Evolutionary conservation across 1,140 invertebrate genomes (phyloP).

Genomic region (Saccostrea echinata): DNA sequence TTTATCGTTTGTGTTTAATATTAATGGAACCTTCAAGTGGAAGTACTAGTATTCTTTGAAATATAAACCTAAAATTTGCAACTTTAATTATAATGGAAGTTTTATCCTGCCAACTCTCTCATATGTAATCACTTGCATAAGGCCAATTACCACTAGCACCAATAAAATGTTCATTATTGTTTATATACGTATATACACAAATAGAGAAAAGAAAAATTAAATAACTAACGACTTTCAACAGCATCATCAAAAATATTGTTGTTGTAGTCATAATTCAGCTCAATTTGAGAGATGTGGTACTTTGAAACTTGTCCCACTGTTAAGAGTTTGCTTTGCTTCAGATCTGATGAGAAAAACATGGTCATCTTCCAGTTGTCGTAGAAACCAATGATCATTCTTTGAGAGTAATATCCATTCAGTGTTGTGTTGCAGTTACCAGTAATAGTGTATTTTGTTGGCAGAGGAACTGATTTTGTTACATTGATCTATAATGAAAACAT

Average conservation of each 20-base stretch:
- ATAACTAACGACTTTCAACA: constrained; percentile 23
- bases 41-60: too few species aligned
- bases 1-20: too few species aligned
- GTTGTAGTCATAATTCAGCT: constrained; percentile 36
- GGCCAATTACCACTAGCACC: too few species aligned
- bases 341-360: not conserved
- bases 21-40: too few species aligned
- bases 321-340: not conserved
- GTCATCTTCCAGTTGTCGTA: constrained; percentile 31
- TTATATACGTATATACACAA: too few species aligned
- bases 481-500: constrained; percentile 7
- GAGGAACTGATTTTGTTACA: not conserved
- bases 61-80: too few species aligned
- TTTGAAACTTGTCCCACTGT: not conserved
- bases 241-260: constrained; percentile 36
- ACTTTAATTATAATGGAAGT: too few species aligned
- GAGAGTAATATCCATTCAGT: constrained; percentile 6
- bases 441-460: constrained; percentile 1
- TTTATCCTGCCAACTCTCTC: too few species aligned
- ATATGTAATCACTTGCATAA: too few species aligned
- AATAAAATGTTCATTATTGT: too few species aligned
- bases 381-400: constrained; percentile 15
- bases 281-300: constrained; percentile 31
- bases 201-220: too few species aligned
- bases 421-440: not conserved